Base-by-base conservation (phyloP, 1,140 invertebrate genomes). In the Drosophila eugracilis region DNA sequence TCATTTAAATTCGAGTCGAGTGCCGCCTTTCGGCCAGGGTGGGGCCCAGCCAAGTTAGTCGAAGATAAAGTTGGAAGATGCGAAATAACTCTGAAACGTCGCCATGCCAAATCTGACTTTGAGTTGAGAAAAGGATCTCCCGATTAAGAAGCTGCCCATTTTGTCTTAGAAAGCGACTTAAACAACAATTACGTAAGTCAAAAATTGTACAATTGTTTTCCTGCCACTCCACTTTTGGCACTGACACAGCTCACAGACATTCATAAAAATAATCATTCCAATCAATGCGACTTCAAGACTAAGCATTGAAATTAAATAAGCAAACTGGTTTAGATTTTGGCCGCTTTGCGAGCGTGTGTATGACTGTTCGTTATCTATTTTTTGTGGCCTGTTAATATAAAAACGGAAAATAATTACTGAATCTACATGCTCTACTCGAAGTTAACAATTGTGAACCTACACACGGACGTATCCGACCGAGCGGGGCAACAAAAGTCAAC, bases 391-490 rank as follows among this genome's bases (percentile, higher is more conserved):
- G 44, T 75, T 81, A 81, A 81, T 81, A 81, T 77, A 78, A 77
- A 63, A 78, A 75, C 72, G 59, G 41, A 85, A 79, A 81, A 85
- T 85, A 85, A 85, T 85, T 86, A 86, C 75, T 73, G 73, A 66
- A 75, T 73, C 45, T 47, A 73, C 69, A 73, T 73, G 70, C 70
- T 71, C 30, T 70, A 32, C 60, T 54, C 78, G 77, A 75, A 72
- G 62, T 53, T 53, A 80, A 80, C 80, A 80, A 74, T 80, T 85
- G 73, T 62, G 53, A 85, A 80, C 80, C 80, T 86, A 88, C 77
- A 78, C 81, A 55, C 58, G 53, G 26, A n/a, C 19, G 15, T n/a
- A n/a, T n/a, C n/a, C 42, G 17, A n/a, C n/a, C n/a, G n/a, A 30
- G 6, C 37, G 39, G 55, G 30, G 26, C 62, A 39, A 78, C 69